phyloP scores from a whole-genome alignment of 2,797 vertebrate genomes.

The Crocodylus rhombifer region DNA sequence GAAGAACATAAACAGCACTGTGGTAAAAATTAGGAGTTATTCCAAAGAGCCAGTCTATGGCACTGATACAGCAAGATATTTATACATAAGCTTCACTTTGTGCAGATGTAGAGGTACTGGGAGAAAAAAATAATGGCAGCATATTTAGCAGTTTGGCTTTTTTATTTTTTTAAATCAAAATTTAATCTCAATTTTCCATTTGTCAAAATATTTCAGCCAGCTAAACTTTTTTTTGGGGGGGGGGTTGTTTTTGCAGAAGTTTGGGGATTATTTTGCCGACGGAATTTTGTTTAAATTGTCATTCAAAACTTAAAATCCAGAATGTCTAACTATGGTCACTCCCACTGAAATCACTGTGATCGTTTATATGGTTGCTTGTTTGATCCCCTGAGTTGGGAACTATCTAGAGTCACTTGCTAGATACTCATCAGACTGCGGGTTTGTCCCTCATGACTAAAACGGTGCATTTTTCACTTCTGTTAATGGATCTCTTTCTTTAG shows the following conservation, averaged over 20 bases:
- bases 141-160: neutral
- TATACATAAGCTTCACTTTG: neutral
- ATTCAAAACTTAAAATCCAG: neutral
- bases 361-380: neutral
- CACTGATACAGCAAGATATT: neutral
- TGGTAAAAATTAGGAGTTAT: neutral
- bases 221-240: neutral
- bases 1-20: rapidly evolving
- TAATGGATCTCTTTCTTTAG: too few species aligned
- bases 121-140: neutral
- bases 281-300: neutral
- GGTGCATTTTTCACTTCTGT: too few species aligned
- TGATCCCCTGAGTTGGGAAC: neutral
- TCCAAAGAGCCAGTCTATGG: neutral
- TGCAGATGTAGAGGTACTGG: neutral
- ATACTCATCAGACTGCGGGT: too few species aligned
- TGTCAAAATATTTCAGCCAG: neutral
- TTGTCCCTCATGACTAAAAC: too few species aligned
- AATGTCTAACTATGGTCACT: neutral
- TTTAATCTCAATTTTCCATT: neutral
- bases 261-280: neutral
- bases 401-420: too few species aligned
- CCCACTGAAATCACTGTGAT: neutral
- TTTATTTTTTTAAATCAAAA: neutral
- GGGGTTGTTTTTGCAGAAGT: neutral